These are phyloP conservation scores for Paguma larvata DNA, from an alignment of 2,797 vertebrate genomes.

Conservation along the genomic window DNA sequence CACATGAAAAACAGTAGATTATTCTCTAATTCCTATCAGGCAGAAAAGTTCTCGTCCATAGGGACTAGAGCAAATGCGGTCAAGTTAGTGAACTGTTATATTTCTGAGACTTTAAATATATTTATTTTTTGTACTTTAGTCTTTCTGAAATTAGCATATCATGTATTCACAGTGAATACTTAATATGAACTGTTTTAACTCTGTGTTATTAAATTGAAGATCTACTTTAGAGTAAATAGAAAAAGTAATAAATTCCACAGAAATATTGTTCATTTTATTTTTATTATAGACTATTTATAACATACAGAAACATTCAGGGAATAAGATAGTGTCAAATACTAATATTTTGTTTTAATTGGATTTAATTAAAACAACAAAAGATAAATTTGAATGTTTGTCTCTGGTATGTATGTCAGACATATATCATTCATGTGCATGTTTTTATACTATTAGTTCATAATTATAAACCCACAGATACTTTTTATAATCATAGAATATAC, in stretches of 20 bases:
- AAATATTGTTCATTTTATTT: not conserved
- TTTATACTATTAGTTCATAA: not conserved
- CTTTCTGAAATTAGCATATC: not conserved
- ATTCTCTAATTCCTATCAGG: conserved; percentile 64
- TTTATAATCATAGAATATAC: not conserved
- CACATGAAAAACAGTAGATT: conserved; percentile 16
- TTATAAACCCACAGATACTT: not conserved
- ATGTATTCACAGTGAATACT: not conserved
- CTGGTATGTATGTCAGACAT: not conserved
- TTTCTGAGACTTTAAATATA: not conserved
- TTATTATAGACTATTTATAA: not conserved
- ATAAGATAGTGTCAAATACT: not conserved
- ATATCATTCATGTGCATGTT: not conserved
- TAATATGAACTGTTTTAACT: not conserved
- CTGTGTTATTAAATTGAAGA: not conserved
- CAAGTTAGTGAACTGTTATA: not conserved
- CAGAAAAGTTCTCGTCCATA: conserved; percentile 55
- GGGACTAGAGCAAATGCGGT: not conserved
- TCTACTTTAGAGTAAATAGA: not conserved
- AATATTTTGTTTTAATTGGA: not conserved
- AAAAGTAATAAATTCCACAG: not conserved
- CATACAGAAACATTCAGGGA: not conserved
- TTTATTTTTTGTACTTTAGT: not conserved
- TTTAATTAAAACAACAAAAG: not conserved
- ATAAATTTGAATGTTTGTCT: not conserved